Conservation (phyloP, 2,797 vertebrate species). For the Chloroceryle amazona region DNA sequence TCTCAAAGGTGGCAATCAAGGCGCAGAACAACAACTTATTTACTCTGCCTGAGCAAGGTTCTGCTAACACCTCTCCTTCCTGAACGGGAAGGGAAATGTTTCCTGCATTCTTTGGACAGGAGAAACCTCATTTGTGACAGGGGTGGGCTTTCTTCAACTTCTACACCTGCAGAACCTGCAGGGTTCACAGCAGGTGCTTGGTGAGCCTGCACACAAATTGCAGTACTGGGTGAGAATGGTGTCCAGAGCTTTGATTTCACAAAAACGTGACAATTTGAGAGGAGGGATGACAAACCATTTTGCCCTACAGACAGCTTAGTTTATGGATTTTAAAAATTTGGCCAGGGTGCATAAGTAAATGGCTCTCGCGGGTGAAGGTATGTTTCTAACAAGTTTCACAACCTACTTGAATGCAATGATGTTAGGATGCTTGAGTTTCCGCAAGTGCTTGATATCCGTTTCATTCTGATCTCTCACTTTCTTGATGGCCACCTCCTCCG, state of each 20-base stretch:
- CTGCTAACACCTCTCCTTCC: background rate
- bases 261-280: background rate
- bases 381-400: background rate
- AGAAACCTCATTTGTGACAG: background rate
- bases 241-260: background rate
- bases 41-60: background rate
- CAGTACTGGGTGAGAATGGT: background rate
- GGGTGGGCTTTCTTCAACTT: background rate
- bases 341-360: fast-evolving
- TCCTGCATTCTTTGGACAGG: background rate
- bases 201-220: background rate
- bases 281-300: background rate
- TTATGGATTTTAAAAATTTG: background rate
- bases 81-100: background rate
- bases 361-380: background rate
- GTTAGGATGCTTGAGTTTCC: slow-evolving; percentile 98
- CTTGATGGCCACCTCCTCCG: slow-evolving; percentile 98
- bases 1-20: background rate
- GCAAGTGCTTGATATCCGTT: slow-evolving; percentile 96
- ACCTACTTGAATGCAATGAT: slow-evolving; percentile 98
- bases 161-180: background rate
- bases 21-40: background rate
- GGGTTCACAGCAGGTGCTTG: background rate
- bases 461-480: slow-evolving; percentile 99
- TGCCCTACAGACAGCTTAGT: background rate